phyloP scores from a whole-genome alignment of 37 sponge, comb jelly and placozoan species.

The Axinella damicornis region DNA sequence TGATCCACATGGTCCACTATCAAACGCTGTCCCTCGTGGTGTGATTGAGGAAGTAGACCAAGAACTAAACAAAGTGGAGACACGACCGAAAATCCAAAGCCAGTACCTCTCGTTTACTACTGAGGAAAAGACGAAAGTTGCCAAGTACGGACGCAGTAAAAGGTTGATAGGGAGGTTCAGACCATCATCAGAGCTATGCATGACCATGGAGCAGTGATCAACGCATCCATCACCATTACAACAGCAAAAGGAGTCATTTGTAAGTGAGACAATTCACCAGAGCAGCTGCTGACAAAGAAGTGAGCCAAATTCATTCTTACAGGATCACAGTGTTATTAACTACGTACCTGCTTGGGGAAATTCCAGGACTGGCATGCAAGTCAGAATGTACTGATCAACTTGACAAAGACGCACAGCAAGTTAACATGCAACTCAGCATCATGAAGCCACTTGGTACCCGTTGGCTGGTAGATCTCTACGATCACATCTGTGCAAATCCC shows the following conservation, averaged over 20 bases:
- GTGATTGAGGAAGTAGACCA: too few species aligned
- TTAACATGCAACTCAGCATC: background rate
- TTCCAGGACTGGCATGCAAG: constrained; percentile 56
- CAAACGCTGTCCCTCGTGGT: too few species aligned
- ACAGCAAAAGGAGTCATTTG: constrained; percentile 44
- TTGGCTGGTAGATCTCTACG: background rate
- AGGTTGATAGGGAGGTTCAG: background rate
- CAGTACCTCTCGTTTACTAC: constrained; percentile 46
- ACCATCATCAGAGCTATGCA: constrained; percentile 35
- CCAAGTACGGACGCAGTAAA: constrained; percentile 5
- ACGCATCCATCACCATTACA: constrained; percentile 35
- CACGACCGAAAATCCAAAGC: constrained; percentile 16
- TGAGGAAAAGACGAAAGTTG: constrained; percentile 41
- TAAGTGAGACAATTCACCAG: background rate
- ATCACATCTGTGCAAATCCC: background rate
- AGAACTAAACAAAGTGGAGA: too few species aligned
- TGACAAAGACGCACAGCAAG: background rate
- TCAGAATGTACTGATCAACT: constrained; percentile 32
- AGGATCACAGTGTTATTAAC: background rate
- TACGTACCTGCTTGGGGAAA: background rate
- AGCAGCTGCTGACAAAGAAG: constrained; percentile 12
- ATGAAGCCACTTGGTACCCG: constrained; percentile 12
- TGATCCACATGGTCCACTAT: too few species aligned
- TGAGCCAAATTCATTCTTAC: constrained; percentile 65
- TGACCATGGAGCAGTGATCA: constrained; percentile 43